Conservation (phyloP, 2,797 vertebrate genomes). For the Enteromius fasciolatus region DNA sequence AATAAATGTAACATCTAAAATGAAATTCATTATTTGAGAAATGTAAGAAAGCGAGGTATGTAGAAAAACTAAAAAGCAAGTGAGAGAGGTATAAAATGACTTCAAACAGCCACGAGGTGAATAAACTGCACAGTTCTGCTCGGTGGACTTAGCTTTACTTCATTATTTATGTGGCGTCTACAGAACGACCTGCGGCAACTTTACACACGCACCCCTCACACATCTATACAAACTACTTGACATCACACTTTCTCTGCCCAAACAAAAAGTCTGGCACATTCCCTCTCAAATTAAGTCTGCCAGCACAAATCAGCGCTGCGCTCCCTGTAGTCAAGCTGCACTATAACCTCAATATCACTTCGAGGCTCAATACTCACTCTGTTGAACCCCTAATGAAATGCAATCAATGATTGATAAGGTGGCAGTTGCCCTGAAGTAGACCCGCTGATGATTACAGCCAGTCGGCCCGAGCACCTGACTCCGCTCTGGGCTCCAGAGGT, state of each 20-base stretch:
- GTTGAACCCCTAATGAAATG: slow-evolving; percentile 50
- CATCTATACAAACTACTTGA: slow-evolving; percentile 40
- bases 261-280: slow-evolving; percentile 41
- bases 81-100: slow-evolving; percentile 12
- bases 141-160: slow-evolving; percentile 43
- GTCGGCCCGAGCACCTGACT: slow-evolving; percentile 32
- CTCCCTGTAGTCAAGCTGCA: slow-evolving; percentile 41
- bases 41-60: background rate
- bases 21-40: background rate
- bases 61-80: background rate
- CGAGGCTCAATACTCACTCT: slow-evolving; percentile 32
- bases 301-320: slow-evolving; percentile 28
- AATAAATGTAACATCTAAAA: background rate
- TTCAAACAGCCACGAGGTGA: slow-evolving; percentile 46
- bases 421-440: slow-evolving; percentile 47
- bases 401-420: slow-evolving; percentile 56
- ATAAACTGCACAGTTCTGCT: slow-evolving; percentile 39
- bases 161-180: slow-evolving; percentile 40
- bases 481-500: slow-evolving; percentile 26
- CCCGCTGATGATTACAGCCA: slow-evolving; percentile 47
- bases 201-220: slow-evolving; percentile 11
- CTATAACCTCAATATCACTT: slow-evolving; percentile 45
- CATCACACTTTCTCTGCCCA: slow-evolving; percentile 34
- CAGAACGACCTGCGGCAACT: slow-evolving; percentile 38
- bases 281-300: slow-evolving; percentile 40